Evolutionary conservation across 2,113 vertebrate genomes (phyloP).

Genomic region (Heteronetta atricapilla): DNA sequence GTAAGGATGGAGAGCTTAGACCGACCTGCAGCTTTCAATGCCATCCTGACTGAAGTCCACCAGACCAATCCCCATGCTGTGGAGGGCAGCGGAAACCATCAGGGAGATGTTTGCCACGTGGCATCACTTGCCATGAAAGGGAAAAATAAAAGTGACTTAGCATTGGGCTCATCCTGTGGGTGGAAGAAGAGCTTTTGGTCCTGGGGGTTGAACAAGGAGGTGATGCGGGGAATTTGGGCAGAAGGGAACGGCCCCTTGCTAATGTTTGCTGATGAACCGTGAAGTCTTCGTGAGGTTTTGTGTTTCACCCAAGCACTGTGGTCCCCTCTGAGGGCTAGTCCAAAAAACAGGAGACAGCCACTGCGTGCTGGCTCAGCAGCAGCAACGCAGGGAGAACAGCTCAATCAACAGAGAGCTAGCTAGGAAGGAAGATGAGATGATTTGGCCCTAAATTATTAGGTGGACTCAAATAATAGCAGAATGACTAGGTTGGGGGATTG

Average conservation of each 20-base stretch:
- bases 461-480: background rate
- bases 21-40: background rate
- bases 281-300: background rate
- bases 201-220: background rate
- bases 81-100: background rate
- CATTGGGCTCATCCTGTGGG: background rate
- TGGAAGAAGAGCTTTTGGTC: background rate
- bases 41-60: background rate
- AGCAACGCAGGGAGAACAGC: background rate
- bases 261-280: background rate
- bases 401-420: background rate
- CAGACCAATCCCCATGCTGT: background rate
- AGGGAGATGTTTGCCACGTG: background rate
- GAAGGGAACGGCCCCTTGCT: background rate
- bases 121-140: background rate
- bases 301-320: background rate
- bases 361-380: background rate
- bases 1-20: background rate
- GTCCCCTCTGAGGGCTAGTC: background rate
- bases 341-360: background rate
- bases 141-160: background rate
- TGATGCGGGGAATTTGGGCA: background rate
- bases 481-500: background rate
- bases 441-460: background rate
- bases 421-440: background rate